Evolutionary conservation across 2,113 vertebrate species (phyloP), one percentile per base, ranked within the genome.

Genomic region (Silurus glanis): DNA sequence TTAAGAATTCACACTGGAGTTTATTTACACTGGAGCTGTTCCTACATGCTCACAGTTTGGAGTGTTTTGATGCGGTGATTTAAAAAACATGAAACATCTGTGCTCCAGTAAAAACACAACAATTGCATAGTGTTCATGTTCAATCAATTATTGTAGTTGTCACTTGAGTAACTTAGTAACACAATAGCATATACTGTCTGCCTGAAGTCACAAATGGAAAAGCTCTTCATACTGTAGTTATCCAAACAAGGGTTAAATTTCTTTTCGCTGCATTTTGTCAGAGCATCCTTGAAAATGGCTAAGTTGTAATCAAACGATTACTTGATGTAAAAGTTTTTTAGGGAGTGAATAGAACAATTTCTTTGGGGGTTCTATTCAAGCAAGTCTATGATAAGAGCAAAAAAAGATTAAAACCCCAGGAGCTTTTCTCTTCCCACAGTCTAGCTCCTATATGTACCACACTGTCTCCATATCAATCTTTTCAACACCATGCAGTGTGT

Each of bases 381-480:
- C 37, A 81, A 14, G 80, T 81, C 80, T 81, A 10, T 58, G 55
- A 56, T 80, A 80, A 81, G 12, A 64, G 80, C 37, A 47, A n/a
- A 21, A 72, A 76, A 79, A 53, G 76, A 56, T 79, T 58, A 79
- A 58, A 81, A 81, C 58, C 80, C 37, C 80, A 49, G 58, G 58
- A 81, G 80, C 59, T 49, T 61, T n/a, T 80, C 23, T n/a, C 25
- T 37, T 79, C 16, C 47, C 72, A 75, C 10, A 74, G 21, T 80
- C 56, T 45, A 80, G 17, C 55, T 21, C 28, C 55, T 80, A 80
- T 61, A 80, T 80, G 17, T 80, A 17, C 28, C 56, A 80, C 78
- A 80, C 76, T 80, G 80, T 64, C 80, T 81, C 21, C 59, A 62
- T 61, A 47, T 81, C 58, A 81, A n/a, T 81, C 55, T 45, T 80